Base-by-base conservation (phyloP, 1,140 invertebrate genomes). In the Phthorimaea operculella region DNA sequence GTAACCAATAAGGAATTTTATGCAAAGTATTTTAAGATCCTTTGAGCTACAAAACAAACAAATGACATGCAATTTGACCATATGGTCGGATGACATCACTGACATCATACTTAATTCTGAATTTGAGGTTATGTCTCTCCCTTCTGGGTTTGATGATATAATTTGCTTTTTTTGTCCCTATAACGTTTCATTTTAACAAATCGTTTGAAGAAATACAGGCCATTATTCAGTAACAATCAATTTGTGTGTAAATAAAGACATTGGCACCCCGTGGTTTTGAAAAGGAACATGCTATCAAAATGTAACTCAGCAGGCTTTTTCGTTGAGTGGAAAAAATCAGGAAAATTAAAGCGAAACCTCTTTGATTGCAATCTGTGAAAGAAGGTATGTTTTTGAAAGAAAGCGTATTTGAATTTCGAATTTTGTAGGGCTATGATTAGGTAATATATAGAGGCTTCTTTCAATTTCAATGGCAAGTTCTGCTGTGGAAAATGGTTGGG, bases 241-340 rank as follows among this genome's bases (percentile, higher is more conserved):
- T 64, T 59, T 60, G 59, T 64, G 15, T 56, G 55, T 34, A 48
- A 62, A 83, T 83, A 66, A 74, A 83, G 77, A 83, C 72, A 72
- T 83, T 44, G 72, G 59, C 75, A 14, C 68, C 79, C 79, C 65
- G 65, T 64, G 15, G 75, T 45, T 54, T 33, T 49, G 58, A 58
- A 62, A 63, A 61, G 57, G 59, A 56, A 47, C 61, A 63, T 51
- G 57, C 62, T 63, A 66, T 70, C 60, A 68, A 71, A 71, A 64
- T 64, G 60, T 55, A 55, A 55, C 67, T 0, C 75, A 74, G 75
- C 72, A 58, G 68, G 74, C 15, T 28, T 17, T 17, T 39, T 28
- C 21, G n/a, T 39, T 39, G 36, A 10, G 36, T 39, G 10, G 10
- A 9, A 39, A 39, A 9, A 12, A 39, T 12, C 10, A 39, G n/a